These are phyloP conservation scores for Halichondria panicea DNA, from an alignment of 37 sponge, comb jelly and placozoan species.

Conservation along the genomic window DNA sequence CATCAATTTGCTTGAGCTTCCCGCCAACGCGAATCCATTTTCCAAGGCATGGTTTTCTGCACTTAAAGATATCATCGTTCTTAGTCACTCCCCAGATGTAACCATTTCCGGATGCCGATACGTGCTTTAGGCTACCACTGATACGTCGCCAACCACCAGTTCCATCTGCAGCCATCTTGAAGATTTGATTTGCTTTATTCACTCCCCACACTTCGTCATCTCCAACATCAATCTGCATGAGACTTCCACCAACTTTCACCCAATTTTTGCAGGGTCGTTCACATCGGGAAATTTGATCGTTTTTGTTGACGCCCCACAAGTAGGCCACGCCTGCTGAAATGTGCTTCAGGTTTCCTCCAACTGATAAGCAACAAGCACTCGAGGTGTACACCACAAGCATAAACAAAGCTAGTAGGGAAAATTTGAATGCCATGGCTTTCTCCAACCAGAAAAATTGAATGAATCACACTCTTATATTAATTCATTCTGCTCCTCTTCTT, in stretches of 20 bases:
- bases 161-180: slow-evolving; percentile 28
- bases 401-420: too few species aligned
- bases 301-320: slow-evolving; percentile 30
- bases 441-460: too few species aligned
- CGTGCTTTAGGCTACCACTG: slow-evolving; percentile 35
- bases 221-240: slow-evolving; percentile 39
- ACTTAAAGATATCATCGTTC: slow-evolving; percentile 37
- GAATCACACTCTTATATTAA: too few species aligned
- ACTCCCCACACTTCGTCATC: slow-evolving; percentile 54
- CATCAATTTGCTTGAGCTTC: slow-evolving; percentile 51
- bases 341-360: too few species aligned
- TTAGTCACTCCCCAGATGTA: slow-evolving; percentile 55
- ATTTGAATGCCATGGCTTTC: too few species aligned
- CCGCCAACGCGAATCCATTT: slow-evolving; percentile 32
- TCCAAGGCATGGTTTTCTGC: slow-evolving; percentile 63
- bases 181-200: slow-evolving; percentile 2
- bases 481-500: too few species aligned
- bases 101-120: slow-evolving; percentile 66
- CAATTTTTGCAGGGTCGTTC: slow-evolving; percentile 31
- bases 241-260: slow-evolving; percentile 15
- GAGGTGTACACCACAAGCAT: too few species aligned
- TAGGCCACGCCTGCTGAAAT: slow-evolving; percentile 19
- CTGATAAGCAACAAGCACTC: too few species aligned
- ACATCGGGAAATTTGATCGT: slow-evolving; percentile 21
- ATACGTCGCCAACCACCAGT: slow-evolving; percentile 13